Base-by-base conservation (phyloP, 2,888 invertebrate genomes). In the Melieria omissa region DNA sequence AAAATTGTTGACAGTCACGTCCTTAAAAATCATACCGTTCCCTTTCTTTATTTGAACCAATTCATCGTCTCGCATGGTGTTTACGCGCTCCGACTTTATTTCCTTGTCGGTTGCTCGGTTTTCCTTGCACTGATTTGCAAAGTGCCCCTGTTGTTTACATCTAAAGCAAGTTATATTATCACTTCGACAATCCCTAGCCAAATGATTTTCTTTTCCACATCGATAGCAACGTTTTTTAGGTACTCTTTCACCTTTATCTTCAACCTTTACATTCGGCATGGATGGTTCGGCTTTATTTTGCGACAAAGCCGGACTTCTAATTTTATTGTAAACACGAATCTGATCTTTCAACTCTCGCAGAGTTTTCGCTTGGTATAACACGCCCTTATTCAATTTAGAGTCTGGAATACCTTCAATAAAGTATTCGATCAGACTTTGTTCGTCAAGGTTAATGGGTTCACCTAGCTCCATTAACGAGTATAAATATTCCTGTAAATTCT, bases 361-460 rank as follows among this genome's bases (percentile, higher is more conserved):
- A 49, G 49, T 4, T 46, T 45, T 62, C 5, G 62, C 62, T 12
- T 62, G 62, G 45, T 62, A 62, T 4, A 62, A 44, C 42, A 10
- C 45, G n/a, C 45, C 10, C 12, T 62, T 62, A 14, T 44, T 14
- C 49, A 49, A 10, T 12, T 49, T 49, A 9, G 62, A 44, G 9
- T 62, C 62, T n/a, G 62, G 62, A 10, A 62, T 58, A 44, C 62
- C 62, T 14, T 62, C 62, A 14, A 62, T 62, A 46, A 62, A 62
- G 9, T 62, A 62, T 14, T 62, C n/a, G 4, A 62, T 62, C 8
- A 62, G n/a, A n/a, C n/a, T n/a, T n/a, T n/a, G n/a, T n/a, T n/a
- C n/a, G n/a, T n/a, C n/a, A n/a, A n/a, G n/a, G n/a, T n/a, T n/a
- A n/a, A n/a, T n/a, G n/a, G n/a, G n/a, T n/a, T n/a, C n/a, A n/a